phyloP scores from a whole-genome alignment of 2,113 vertebrate genomes.

The Chionodraco myersi region DNA sequence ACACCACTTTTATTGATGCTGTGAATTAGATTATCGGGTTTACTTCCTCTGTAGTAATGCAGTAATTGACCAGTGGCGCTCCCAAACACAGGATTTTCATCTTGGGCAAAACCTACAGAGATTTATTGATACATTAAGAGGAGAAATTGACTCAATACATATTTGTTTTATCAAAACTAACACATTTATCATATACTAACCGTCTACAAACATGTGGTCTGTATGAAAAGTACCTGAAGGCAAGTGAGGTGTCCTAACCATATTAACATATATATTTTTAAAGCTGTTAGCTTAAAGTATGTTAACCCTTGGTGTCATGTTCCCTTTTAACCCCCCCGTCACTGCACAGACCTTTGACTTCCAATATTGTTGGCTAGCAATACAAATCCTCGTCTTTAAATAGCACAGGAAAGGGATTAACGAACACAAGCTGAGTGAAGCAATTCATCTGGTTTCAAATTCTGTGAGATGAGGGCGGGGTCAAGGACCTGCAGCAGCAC shows the following conservation, averaged over 20 bases:
- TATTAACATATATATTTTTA: constrained; percentile 36
- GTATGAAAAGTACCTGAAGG: neutral
- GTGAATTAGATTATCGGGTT: constrained; percentile 26
- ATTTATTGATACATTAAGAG: neutral
- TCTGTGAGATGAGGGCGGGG: neutral
- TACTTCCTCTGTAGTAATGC: neutral
- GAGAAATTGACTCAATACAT: neutral
- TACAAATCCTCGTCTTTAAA: constrained; percentile 72
- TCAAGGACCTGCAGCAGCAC: neutral
- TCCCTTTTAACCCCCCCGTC: constrained; percentile 3
- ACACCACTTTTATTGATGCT: constrained; percentile 22
- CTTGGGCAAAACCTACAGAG: neutral
- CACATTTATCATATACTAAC: neutral
- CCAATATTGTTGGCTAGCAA: constrained; percentile 30
- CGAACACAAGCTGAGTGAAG: constrained; percentile 65
- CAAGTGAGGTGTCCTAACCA: constrained; percentile 6
- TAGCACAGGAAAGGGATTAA: constrained; percentile 62
- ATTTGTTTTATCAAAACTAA: neutral
- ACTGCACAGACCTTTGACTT: constrained; percentile 17
- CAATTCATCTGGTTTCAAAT: constrained; percentile 57
- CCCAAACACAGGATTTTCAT: neutral
- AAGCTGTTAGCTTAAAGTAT: constrained; percentile 7
- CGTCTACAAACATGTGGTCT: too few species aligned
- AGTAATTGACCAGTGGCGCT: neutral
- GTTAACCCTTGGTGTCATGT: constrained; percentile 31